Conservation (phyloP, 2,888 invertebrate species). For the Caenorhabditis sulstoni region DNA sequence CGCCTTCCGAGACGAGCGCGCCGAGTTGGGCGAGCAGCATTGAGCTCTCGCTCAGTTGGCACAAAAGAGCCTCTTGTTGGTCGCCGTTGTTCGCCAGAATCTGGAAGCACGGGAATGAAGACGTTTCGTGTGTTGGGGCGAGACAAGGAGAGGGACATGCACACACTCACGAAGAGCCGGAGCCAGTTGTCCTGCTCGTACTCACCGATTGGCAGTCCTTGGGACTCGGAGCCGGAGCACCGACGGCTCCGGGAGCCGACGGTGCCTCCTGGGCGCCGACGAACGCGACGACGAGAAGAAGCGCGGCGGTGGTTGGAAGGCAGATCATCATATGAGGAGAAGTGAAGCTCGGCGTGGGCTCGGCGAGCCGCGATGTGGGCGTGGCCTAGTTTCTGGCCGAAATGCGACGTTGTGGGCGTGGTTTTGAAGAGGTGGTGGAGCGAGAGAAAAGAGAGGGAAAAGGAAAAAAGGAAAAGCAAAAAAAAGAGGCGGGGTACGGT, state of each 20-base stretch:
- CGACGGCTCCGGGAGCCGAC: slow-evolving; percentile 21
- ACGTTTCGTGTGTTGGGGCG: too few species aligned
- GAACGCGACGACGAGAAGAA: slow-evolving; percentile 36
- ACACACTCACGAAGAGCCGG: too few species aligned
- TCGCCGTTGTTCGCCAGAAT: slow-evolving; percentile 70
- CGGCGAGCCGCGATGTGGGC: slow-evolving; percentile 13
- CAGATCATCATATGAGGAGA: slow-evolving; percentile 54
- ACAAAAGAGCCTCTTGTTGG: slow-evolving; percentile 74
- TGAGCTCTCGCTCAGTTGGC: slow-evolving; percentile 76
- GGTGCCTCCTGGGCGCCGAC: slow-evolving; percentile 21
- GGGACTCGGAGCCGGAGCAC: slow-evolving; percentile 14
- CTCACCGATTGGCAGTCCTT: slow-evolving; percentile 62
- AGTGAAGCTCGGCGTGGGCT: neutral
- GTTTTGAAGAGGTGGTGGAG: slow-evolving; percentile 10
- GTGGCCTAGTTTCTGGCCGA: neutral
- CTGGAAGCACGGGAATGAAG: slow-evolving; percentile 47
- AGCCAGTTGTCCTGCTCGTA: too few species aligned
- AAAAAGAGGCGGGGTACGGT: slow-evolving; percentile 11
- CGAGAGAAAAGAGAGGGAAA: slow-evolving; percentile 17
- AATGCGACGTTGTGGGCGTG: slow-evolving; percentile 19
- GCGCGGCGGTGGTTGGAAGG: slow-evolving; percentile 40
- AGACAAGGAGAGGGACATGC: too few species aligned
- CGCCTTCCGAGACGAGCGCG: slow-evolving; percentile 77
- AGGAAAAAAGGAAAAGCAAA: slow-evolving; percentile 7
- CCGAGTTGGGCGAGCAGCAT: slow-evolving; percentile 77